phyloP scores from a whole-genome alignment of 2,113 vertebrate species.

The Aphelocoma coerulescens region DNA sequence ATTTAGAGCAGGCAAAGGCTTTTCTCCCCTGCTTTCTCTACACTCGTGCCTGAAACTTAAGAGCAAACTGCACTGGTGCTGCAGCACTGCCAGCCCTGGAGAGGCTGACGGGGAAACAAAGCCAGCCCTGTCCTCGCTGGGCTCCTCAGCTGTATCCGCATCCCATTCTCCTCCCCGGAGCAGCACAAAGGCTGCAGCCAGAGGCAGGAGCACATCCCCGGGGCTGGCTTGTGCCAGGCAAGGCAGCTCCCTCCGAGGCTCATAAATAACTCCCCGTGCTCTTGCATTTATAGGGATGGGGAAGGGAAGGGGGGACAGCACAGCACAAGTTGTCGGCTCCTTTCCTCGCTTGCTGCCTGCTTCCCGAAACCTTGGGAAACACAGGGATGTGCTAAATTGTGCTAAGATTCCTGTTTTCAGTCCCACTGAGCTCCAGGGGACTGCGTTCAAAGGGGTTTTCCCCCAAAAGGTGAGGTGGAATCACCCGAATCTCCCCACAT shows the following conservation, averaged over 20 bases:
- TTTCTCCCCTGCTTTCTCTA: background rate
- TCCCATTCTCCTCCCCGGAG: background rate
- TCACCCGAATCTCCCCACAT: background rate
- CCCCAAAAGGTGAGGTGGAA: background rate
- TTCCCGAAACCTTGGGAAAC: background rate
- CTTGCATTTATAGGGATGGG: background rate
- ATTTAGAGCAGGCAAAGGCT: background rate
- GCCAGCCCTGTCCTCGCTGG: background rate
- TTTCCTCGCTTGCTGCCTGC: background rate
- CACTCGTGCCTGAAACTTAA: background rate
- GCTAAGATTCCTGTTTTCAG: background rate
- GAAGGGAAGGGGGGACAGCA: background rate
- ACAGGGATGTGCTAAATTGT: background rate
- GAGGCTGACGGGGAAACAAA: background rate
- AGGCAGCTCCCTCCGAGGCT: background rate
- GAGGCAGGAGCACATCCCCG: background rate
- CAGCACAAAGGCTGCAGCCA: background rate
- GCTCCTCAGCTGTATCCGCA: background rate
- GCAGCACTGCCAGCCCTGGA: background rate
- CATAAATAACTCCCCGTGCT: background rate
- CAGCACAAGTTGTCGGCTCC: background rate
- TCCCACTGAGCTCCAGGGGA: background rate
- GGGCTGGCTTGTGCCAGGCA: background rate
- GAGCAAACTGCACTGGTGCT: background rate
- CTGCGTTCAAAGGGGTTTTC: background rate